Evolutionary conservation across 1,140 invertebrate genomes (phyloP).

Genomic region (Eumaeus atala): DNA sequence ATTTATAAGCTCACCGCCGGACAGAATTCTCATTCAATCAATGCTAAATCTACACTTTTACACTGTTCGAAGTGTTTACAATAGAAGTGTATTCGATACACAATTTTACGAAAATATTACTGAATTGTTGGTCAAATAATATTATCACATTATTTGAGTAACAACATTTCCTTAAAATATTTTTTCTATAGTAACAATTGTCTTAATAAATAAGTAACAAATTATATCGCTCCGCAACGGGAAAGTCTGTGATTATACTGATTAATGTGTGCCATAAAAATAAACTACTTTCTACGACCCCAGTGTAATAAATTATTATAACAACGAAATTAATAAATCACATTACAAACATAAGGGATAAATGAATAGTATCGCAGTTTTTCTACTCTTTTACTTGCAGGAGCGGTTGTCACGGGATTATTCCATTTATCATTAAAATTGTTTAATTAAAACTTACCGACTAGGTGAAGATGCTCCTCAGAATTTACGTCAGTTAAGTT

Average conservation of each 20-base stretch:
- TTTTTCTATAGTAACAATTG: not conserved
- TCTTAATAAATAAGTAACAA: not conserved
- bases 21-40: too few relatives aligned
- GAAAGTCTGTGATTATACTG: conserved; percentile 12
- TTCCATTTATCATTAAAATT: not conserved
- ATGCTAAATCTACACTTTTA: too few relatives aligned
- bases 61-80: not conserved
- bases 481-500: conserved; percentile 93
- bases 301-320: conserved; percentile 14
- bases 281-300: conserved; percentile 10
- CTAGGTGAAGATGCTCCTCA: conserved; percentile 94
- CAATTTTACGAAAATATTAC: not conserved
- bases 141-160: not conserved
- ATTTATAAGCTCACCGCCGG: too few relatives aligned
- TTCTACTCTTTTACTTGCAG: too few relatives aligned
- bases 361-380: not conserved
- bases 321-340: conserved; percentile 12
- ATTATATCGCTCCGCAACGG: conserved; percentile 1
- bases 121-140: too few relatives aligned
- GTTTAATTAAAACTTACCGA: conserved; percentile 75
- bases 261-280: conserved; percentile 16
- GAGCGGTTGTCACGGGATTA: not conserved
- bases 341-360: conserved; percentile 10
- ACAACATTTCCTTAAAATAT: too few relatives aligned
- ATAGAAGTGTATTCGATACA: not conserved